Conservation (phyloP, 2,113 vertebrate species). For the Pluvialis apricaria region DNA sequence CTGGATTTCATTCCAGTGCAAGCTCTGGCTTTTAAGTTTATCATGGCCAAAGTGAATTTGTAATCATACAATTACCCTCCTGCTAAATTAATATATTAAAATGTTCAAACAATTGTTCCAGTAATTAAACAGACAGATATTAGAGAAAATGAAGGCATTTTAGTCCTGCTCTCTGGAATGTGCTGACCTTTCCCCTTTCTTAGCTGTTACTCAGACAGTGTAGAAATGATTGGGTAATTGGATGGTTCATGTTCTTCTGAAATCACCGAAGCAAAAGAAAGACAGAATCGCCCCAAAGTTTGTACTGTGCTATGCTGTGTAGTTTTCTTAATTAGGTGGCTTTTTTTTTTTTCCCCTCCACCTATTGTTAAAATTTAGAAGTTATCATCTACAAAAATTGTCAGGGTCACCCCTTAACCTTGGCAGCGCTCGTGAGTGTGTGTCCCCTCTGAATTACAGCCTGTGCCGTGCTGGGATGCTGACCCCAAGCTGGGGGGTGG, state of each 20-base stretch:
- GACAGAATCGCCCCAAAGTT: conserved; percentile 22
- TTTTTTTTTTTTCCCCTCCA: neutral
- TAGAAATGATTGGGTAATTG: conserved; percentile 67
- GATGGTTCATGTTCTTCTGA: conserved; percentile 49
- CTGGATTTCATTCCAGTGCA: neutral
- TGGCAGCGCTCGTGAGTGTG: neutral
- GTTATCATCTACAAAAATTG: neutral
- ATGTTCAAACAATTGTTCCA: conserved; percentile 71
- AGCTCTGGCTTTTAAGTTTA: neutral
- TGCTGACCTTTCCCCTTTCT: conserved; percentile 65
- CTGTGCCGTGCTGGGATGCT: neutral
- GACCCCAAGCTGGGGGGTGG: neutral
- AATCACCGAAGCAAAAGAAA: conserved; percentile 35
- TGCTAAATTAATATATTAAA: conserved; percentile 67
- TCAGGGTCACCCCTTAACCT: neutral
- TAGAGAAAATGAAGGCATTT: conserved; percentile 53
- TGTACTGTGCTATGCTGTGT: neutral
- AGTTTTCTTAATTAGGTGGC: neutral
- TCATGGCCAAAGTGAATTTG: conserved; percentile 11
- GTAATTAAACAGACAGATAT: conserved; percentile 70
- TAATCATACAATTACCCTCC: conserved; percentile 52
- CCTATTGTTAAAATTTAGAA: neutral
- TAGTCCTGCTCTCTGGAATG: conserved; percentile 42
- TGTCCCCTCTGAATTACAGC: neutral
- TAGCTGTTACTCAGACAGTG: conserved; percentile 16